Conservation (phyloP, 2,797 vertebrate genomes). For the Hephaestus fuliginosus region DNA sequence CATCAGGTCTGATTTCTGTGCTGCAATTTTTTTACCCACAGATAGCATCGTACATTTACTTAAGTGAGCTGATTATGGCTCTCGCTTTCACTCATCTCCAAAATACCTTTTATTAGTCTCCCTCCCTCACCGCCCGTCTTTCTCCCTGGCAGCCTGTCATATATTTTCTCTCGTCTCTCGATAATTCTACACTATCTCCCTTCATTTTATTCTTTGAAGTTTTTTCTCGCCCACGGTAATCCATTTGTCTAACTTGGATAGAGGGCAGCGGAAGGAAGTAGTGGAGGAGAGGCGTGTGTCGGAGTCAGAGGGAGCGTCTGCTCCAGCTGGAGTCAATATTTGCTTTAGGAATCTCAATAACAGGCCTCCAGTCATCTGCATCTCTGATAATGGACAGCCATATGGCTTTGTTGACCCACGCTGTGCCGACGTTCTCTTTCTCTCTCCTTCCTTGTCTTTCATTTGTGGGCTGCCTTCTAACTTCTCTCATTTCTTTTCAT, state of each 20-base stretch:
- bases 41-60: slow-evolving; percentile 76
- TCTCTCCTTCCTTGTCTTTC: slow-evolving; percentile 62
- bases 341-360: slow-evolving; percentile 91
- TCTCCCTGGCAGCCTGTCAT: slow-evolving; percentile 40
- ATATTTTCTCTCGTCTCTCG: slow-evolving; percentile 42
- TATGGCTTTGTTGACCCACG: slow-evolving; percentile 91
- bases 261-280: slow-evolving; percentile 79
- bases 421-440: slow-evolving; percentile 77
- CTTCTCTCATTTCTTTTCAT: slow-evolving; percentile 62
- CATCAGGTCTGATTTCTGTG: slow-evolving; percentile 75
- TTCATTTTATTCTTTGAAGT: slow-evolving; percentile 63
- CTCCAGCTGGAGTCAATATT: slow-evolving; percentile 91
- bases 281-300: slow-evolving; percentile 81
- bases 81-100: slow-evolving; percentile 64
- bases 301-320: slow-evolving; percentile 78
- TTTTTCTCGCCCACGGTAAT: slow-evolving; percentile 61
- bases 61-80: slow-evolving; percentile 73
- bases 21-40: slow-evolving; percentile 66
- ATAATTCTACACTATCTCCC: slow-evolving; percentile 47
- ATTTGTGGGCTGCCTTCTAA: slow-evolving; percentile 46
- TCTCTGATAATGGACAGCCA: slow-evolving; percentile 90
- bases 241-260: slow-evolving; percentile 72
- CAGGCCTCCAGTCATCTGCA: slow-evolving; percentile 89
- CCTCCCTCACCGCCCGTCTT: slow-evolving; percentile 48
- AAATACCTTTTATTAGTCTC: slow-evolving; percentile 70